Conservation (phyloP, 2,888 invertebrate species). For the Bruchidius siliquastri region DNA sequence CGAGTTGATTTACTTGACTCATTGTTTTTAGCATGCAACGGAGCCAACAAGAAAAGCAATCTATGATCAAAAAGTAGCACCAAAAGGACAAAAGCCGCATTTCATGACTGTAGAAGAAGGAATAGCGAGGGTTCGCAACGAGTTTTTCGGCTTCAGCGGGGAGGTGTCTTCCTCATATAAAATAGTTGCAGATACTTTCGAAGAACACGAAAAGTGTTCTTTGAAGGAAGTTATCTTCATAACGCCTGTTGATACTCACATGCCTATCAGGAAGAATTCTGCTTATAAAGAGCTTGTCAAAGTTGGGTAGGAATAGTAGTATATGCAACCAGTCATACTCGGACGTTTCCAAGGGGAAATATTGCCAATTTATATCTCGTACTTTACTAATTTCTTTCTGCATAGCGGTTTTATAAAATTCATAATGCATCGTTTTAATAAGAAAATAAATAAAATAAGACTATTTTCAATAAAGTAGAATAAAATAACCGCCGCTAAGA, state of each 20-base stretch:
- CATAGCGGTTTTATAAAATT: too few species aligned
- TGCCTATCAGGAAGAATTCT: conserved; percentile 53
- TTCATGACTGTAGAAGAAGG: conserved; percentile 60
- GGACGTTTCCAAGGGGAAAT: too few species aligned
- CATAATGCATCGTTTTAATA: too few species aligned
- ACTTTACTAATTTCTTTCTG: too few species aligned
- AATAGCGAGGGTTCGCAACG: conserved; percentile 54
- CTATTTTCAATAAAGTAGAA: too few species aligned
- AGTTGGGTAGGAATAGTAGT: conserved; percentile 49
- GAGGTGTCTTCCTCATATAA: conserved; percentile 64
- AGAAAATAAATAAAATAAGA: too few species aligned
- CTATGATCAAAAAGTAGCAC: conserved; percentile 58
- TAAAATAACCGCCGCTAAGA: too few species aligned
- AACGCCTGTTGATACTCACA: conserved; percentile 53
- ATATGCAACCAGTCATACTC: too few species aligned
- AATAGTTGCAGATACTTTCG: conserved; percentile 61
- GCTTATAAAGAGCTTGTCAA: conserved; percentile 54
- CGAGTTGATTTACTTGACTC: too few species aligned
- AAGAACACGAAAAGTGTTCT: conserved; percentile 67
- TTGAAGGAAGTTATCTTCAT: conserved; percentile 58
- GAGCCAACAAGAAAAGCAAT: conserved; percentile 59
- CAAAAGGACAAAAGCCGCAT: conserved; percentile 53
- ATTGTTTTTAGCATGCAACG: conserved; percentile 52
- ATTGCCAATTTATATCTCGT: too few species aligned
- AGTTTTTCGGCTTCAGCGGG: conserved; percentile 64